phyloP scores from a whole-genome alignment of 2,797 vertebrate species.

The Lycodopsis pacificus region DNA sequence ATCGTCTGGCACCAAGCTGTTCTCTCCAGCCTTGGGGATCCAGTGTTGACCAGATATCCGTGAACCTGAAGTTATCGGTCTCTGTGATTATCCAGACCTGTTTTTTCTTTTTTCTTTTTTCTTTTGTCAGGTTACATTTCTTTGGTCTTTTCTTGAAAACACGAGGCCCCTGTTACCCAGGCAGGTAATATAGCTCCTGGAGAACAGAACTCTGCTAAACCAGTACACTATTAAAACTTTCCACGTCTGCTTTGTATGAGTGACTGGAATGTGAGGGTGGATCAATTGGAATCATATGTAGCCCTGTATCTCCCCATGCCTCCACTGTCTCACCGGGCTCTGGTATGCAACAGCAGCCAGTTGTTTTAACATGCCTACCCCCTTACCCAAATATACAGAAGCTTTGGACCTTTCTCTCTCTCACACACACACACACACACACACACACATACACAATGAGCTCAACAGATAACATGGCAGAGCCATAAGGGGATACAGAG shows the following conservation, averaged over 20 bases:
- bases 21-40: slow-evolving; percentile 26
- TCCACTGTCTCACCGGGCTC: slow-evolving; percentile 38
- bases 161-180: slow-evolving; percentile 2
- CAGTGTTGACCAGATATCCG: slow-evolving; percentile 15
- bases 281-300: slow-evolving; percentile 71
- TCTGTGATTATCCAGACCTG: neutral
- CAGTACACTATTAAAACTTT: slow-evolving; percentile 11
- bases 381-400: slow-evolving; percentile 67
- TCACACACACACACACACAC: neutral
- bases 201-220: slow-evolving; percentile 26
- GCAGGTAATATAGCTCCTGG: neutral
- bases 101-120: neutral
- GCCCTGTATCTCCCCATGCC: slow-evolving; percentile 34
- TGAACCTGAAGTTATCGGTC: slow-evolving; percentile 32
- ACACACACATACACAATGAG: slow-evolving; percentile 21
- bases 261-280: slow-evolving; percentile 43
- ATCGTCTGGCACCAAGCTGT: slow-evolving; percentile 19
- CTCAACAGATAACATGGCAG: slow-evolving; percentile 59
- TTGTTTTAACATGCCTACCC: slow-evolving; percentile 67
- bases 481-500: slow-evolving; percentile 61
- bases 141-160: slow-evolving; percentile 20
- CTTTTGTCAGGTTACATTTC: slow-evolving; percentile 10
- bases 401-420: slow-evolving; percentile 7
- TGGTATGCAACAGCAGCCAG: slow-evolving; percentile 63
- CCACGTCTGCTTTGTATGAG: slow-evolving; percentile 38